A percentile compares a stretch with the other conserved stretches of the same genome.
Evolutionary conservation across 2,888 invertebrate species (phyloP).

Genomic region (Thecophora atra): DNA sequence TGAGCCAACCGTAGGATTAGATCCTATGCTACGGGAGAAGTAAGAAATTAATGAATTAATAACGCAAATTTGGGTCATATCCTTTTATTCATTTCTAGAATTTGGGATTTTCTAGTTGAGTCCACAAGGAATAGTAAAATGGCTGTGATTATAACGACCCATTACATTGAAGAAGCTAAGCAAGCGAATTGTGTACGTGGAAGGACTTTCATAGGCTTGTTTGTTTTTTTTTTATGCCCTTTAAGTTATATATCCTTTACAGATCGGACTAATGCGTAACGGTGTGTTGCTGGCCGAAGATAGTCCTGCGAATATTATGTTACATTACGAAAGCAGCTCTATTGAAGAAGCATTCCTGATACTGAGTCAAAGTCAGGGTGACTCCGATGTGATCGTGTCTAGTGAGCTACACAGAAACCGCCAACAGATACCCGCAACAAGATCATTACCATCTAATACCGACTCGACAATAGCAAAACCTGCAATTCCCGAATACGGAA

Average conservation of each 20-base stretch:
- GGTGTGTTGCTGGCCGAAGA: conserved; percentile 88
- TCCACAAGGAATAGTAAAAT: conserved; percentile 75
- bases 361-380: conserved; percentile 72
- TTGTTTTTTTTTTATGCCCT: not conserved
- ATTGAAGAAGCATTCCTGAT: conserved; percentile 90
- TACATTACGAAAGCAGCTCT: conserved; percentile 75
- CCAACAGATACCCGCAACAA: conserved; percentile 48
- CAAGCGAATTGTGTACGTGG: conserved; percentile 78
- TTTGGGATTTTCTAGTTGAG: conserved; percentile 86
- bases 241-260: conserved; percentile 31
- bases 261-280: conserved; percentile 91
- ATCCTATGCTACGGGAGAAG: conserved; percentile 87
- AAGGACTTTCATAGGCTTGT: not conserved
- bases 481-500: conserved; percentile 38
- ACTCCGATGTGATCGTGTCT: conserved; percentile 58
- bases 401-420: conserved; percentile 44
- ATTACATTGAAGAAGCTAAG: conserved; percentile 92
- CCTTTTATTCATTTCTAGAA: conserved; percentile 70
- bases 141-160: conserved; percentile 91
- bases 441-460: conserved; percentile 56
- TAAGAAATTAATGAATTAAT: conserved; percentile 55
- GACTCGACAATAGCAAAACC: conserved; percentile 49
- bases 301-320: conserved; percentile 77
- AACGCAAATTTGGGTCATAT: not conserved
- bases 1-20: conserved; percentile 94